Evolutionary conservation across 2,113 vertebrate species (phyloP).

Genomic region (Sminthopsis crassicaudata): DNA sequence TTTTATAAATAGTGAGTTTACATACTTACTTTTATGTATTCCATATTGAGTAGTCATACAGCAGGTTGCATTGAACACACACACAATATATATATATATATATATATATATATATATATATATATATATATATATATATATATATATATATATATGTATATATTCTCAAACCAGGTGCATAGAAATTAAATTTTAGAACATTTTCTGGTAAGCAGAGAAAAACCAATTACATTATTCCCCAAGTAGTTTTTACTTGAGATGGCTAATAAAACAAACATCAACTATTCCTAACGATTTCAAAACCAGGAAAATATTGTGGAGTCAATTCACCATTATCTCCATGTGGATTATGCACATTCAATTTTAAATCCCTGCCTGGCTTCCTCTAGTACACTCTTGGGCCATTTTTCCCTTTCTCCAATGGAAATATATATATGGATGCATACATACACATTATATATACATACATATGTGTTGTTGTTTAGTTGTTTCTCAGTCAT

Average conservation of each 20-base stretch:
- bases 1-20: conserved; percentile 43
- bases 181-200: background rate
- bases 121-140: too few species aligned
- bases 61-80: conserved; percentile 22
- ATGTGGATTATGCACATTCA: background rate
- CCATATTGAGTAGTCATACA: background rate
- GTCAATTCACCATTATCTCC: background rate
- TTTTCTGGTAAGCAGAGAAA: background rate
- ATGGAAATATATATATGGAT: background rate
- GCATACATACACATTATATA: background rate
- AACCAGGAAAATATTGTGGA: background rate
- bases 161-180: background rate
- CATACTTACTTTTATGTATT: conserved; percentile 21
- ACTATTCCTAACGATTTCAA: background rate
- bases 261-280: background rate
- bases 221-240: background rate
- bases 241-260: background rate
- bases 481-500: background rate
- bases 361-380: too few species aligned
- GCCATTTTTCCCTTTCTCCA: background rate
- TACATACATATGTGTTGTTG: background rate
- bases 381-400: background rate
- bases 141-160: too few species aligned
- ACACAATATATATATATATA: background rate
- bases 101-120: too few species aligned